Evolutionary conservation across 2,113 vertebrate genomes (phyloP).

Genomic region (Colius striatus): DNA sequence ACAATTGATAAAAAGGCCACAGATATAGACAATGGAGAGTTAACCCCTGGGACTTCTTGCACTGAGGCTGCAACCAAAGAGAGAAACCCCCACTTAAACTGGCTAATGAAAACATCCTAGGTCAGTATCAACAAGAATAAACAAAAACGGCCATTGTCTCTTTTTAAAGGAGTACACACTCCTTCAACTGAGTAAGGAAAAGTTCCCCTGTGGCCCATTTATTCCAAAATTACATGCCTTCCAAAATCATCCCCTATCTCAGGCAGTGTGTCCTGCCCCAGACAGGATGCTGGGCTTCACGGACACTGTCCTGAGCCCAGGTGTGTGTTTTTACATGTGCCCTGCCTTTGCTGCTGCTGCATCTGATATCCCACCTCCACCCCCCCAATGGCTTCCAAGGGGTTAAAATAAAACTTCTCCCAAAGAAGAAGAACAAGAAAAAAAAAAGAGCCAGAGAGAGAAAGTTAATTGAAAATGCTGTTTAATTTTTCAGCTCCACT

Average conservation of each 20-base stretch:
- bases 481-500: conserved; percentile 87
- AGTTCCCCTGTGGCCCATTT: neutral
- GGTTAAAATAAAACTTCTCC: conserved; percentile 80
- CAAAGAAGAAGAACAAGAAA: conserved; percentile 23
- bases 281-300: neutral
- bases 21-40: neutral
- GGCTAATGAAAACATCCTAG: conserved; percentile 13
- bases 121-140: neutral
- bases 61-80: neutral
- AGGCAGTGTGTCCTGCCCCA: neutral
- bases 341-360: neutral
- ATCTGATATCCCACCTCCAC: neutral
- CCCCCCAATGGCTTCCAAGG: conserved; percentile 68
- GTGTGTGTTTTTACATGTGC: neutral
- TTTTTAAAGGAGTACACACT: neutral
- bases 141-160: neutral
- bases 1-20: neutral
- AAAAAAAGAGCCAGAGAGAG: conserved; percentile 71
- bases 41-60: neutral
- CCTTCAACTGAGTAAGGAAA: neutral
- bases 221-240: neutral
- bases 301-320: neutral
- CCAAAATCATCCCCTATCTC: neutral
- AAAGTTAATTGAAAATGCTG: conserved; percentile 88
- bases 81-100: neutral